These are phyloP conservation scores for Holacanthus passer DNA, from an alignment of 2,113 vertebrate genomes.

Conservation along the genomic window DNA sequence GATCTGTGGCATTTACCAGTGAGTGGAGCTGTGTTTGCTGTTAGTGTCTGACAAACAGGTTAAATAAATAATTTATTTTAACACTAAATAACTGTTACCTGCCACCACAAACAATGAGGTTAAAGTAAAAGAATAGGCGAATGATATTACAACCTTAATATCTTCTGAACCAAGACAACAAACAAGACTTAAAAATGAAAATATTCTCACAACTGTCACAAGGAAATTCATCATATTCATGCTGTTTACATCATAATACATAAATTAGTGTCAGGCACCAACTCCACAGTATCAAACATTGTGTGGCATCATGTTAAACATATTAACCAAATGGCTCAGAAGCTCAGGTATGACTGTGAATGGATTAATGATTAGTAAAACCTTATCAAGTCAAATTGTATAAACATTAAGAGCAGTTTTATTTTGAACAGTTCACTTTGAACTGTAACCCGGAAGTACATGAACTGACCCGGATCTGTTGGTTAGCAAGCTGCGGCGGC, in stretches of 20 bases:
- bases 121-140: not conserved
- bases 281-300: not conserved
- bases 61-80: not conserved
- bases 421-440: not conserved
- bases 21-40: not conserved
- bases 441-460: conserved; percentile 37
- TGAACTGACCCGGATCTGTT: conserved; percentile 42
- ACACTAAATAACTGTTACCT: not conserved
- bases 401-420: not conserved
- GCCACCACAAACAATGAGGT: not conserved
- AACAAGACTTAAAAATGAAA: not conserved
- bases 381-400: not conserved
- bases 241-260: conserved; percentile 37
- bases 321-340: not conserved
- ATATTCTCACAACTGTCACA: not conserved
- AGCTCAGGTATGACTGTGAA: not conserved
- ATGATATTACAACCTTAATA: not conserved
- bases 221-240: conserved; percentile 4
- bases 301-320: not conserved
- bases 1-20: not conserved
- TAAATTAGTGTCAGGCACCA: not conserved
- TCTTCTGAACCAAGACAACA: not conserved
- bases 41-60: not conserved
- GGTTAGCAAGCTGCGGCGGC: not conserved
- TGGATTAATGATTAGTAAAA: not conserved